Percentiles rank a stretch among this genome's conserved stretches.
Evolutionary conservation across 2,113 vertebrate species (phyloP).

Genomic region (Suncus etruscus): DNA sequence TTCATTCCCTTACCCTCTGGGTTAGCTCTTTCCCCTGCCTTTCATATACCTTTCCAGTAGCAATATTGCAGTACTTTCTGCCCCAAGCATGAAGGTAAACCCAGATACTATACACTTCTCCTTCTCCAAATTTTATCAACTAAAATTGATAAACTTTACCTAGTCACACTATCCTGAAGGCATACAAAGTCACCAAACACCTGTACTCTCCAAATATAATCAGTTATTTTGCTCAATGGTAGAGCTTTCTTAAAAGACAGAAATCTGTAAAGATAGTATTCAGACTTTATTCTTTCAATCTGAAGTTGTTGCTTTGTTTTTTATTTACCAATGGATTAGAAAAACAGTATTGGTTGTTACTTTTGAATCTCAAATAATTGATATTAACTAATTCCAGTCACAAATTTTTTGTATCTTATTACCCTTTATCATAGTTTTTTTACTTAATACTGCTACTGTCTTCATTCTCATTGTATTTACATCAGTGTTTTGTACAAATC

Average conservation of each 20-base stretch:
- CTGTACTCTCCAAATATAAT: slow-evolving; percentile 10
- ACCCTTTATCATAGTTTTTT: not conserved
- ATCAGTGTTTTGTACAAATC: not conserved
- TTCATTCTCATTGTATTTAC: not conserved
- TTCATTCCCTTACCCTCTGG: not conserved
- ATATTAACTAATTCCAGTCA: not conserved
- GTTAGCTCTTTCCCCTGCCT: not conserved
- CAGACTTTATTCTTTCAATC: not conserved
- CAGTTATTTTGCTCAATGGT: not conserved
- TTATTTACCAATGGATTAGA: not conserved
- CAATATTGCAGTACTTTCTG: not conserved
- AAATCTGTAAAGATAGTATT: not conserved
- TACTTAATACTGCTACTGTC: not conserved
- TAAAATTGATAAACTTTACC: not conserved
- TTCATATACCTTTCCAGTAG: not conserved
- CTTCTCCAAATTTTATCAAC: not conserved
- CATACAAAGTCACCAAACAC: not conserved
- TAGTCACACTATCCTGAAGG: not conserved
- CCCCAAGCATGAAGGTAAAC: not conserved
- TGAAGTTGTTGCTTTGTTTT: not conserved
- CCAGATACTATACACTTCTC: not conserved
- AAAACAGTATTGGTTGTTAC: not conserved
- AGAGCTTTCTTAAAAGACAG: not conserved
- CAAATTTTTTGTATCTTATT: not conserved
- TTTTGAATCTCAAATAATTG: not conserved